Evolutionary conservation across 1,140 invertebrate genomes (phyloP).

Genomic region (Drosophila sp.): DNA sequence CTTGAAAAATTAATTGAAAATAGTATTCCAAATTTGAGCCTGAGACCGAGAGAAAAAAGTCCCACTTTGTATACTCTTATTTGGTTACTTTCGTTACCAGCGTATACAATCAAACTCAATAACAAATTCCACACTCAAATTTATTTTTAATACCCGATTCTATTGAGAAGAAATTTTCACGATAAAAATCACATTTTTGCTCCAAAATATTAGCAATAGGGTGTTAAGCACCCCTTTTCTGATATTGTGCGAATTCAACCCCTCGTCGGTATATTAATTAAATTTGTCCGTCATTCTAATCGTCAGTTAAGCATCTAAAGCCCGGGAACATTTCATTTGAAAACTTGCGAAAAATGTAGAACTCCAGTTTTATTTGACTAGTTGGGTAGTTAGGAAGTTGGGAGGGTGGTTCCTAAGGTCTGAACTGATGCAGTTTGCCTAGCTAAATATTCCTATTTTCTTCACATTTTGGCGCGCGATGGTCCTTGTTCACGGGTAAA

Average conservation of each 20-base stretch:
- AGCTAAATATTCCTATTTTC: not conserved
- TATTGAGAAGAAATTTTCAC: constrained; percentile 26
- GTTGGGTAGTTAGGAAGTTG: constrained; percentile 7
- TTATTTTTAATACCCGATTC: not conserved
- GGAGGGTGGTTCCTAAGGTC: constrained; percentile 12
- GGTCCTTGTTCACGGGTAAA: not conserved
- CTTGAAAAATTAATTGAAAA: too few species aligned
- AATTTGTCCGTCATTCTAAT: constrained; percentile 52
- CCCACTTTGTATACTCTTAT: not conserved
- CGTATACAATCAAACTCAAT: not conserved
- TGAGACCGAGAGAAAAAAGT: too few species aligned
- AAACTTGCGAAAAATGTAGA: constrained; percentile 21
- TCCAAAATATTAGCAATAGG: constrained; percentile 9
- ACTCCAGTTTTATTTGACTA: constrained; percentile 30
- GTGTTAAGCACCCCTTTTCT: constrained; percentile 40
- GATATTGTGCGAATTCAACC: constrained; percentile 19
- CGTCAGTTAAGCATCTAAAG: constrained; percentile 59
- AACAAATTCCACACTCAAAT: constrained; percentile 4
- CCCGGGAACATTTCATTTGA: constrained; percentile 29
- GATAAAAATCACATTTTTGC: constrained; percentile 35
- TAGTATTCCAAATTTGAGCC: too few species aligned
- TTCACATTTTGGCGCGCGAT: constrained; percentile 33
- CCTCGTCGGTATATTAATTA: constrained; percentile 47
- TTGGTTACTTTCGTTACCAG: not conserved
- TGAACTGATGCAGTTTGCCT: constrained; percentile 40